Base-by-base conservation (phyloP, 2,113 vertebrate genomes). In the Podarcis raffonei region DNA sequence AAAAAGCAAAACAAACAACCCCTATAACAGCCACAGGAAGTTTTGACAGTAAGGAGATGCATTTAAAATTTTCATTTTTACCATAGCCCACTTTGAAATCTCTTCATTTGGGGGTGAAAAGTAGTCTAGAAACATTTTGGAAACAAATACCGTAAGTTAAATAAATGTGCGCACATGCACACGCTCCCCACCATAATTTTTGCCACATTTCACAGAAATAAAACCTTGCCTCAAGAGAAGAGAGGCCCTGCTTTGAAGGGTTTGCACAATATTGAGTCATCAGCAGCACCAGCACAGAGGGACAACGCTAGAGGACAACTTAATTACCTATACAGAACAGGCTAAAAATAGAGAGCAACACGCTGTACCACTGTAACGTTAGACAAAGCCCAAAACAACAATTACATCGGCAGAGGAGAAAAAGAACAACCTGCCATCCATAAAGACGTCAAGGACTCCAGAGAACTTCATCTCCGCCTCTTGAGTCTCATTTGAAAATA, bases 311-410 rank as follows among this genome's bases (percentile, higher is more conserved):
- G 89, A 91, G 92, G 92, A 94, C 90, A 93, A 95, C 90, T 93
- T 95, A 94, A 94, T 94, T 95, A 94, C 90, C 87, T 89, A 93
- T 87, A 90, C 92, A 94, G 94, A 95, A 91, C 71, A 87, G 90
- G 88, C 93, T 94, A 87, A 94, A 93, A 93, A 92, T 75, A 95
- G 90, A 85, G 88, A 81, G 94, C 87, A 91, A 86, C 92, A 91
- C 1, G 76, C 84, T 87, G 87, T 88, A 91, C 89, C 86, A 37
- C 90, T 62, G 76, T 89, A 92, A 93, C 0, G 30, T 86, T 11
- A 90, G 89, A 93, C 95, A 92, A 94, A 95, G 95, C 91, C 89
- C 90, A 90, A 89, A 90, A 92, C 72, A 90, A 74, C 84, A 93
- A 83, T 90, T 87, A 71, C 87, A 86, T 81, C 90, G 87, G 9